These are phyloP conservation scores for Macrosiphum euphorbiae DNA, from an alignment of 2,888 invertebrate genomes.

Conservation along the genomic window DNA sequence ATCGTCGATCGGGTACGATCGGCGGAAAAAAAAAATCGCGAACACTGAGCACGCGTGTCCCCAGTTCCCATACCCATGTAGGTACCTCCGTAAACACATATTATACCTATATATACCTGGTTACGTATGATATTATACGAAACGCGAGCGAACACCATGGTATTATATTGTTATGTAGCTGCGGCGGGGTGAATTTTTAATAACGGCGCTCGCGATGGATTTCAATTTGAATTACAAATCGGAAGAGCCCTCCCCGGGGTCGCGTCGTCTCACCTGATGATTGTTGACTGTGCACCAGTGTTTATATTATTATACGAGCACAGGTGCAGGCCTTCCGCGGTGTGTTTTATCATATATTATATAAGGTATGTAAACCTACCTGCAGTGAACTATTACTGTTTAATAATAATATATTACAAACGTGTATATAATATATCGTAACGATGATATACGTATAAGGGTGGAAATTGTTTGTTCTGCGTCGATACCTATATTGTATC, in stretches of 20 bases:
- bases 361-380: neutral
- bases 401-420: neutral
- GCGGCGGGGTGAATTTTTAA: slow-evolving; percentile 61
- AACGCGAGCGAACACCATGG: neutral
- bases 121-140: neutral
- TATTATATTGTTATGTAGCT: neutral
- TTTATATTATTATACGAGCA: slow-evolving; percentile 12
- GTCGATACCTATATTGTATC: neutral
- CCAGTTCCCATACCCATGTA: neutral
- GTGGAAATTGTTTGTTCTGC: neutral
- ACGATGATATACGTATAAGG: neutral
- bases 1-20: slow-evolving; percentile 43
- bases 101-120: no score
- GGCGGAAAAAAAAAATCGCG: slow-evolving; percentile 20
- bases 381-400: neutral
- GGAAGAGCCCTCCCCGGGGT: slow-evolving; percentile 50
- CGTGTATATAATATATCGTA: neutral
- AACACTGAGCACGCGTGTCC: neutral
- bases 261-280: slow-evolving; percentile 55
- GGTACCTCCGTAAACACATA: no score
- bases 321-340: slow-evolving; percentile 48
- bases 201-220: slow-evolving; percentile 45
- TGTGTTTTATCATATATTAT: neutral
- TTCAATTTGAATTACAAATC: slow-evolving; percentile 65
- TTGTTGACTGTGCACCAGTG: slow-evolving; percentile 26